Evolutionary conservation across 2,888 invertebrate species (phyloP).

Genomic region (Neelides folsomi): DNA sequence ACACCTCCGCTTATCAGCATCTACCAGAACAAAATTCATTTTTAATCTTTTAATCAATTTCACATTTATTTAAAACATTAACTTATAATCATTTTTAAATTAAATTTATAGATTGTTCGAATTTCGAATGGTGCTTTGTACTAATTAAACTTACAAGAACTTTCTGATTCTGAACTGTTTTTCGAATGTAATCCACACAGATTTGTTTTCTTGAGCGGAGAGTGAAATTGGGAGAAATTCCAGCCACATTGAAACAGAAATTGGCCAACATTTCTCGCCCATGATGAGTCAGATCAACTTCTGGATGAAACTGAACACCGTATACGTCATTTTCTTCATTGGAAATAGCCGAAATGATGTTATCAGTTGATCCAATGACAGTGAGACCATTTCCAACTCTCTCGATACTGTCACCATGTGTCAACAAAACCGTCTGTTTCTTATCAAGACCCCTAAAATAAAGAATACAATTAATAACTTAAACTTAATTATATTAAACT

Average conservation of each 20-base stretch:
- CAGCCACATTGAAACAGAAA: slow-evolving; percentile 84
- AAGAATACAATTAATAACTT: slow-evolving; percentile 7
- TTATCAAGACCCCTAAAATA: slow-evolving; percentile 65
- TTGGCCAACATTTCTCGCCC: slow-evolving; percentile 85
- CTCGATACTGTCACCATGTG: slow-evolving; percentile 94
- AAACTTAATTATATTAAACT: background rate
- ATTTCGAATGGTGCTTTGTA: background rate
- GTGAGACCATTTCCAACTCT: slow-evolving; percentile 79
- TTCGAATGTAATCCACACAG: slow-evolving; percentile 82
- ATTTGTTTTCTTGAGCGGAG: slow-evolving; percentile 72
- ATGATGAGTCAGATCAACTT: slow-evolving; percentile 86
- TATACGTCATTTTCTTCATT: slow-evolving; percentile 80
- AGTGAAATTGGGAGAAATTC: slow-evolving; percentile 73
- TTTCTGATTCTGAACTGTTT: slow-evolving; percentile 79
- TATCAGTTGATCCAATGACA: slow-evolving; percentile 68
- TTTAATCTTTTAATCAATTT: background rate
- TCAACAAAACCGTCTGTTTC: slow-evolving; percentile 77
- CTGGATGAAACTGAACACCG: slow-evolving; percentile 98
- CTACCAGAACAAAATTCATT: slow-evolving; percentile 40
- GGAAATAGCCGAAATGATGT: slow-evolving; percentile 74
- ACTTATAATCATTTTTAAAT: background rate
- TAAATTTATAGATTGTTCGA: background rate
- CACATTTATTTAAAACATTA: background rate
- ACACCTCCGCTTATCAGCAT: slow-evolving; percentile 94
- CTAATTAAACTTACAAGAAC: slow-evolving; percentile 57